phyloP scores from a whole-genome alignment of 1,140 invertebrate species.

The Caerostris extrusa region DNA sequence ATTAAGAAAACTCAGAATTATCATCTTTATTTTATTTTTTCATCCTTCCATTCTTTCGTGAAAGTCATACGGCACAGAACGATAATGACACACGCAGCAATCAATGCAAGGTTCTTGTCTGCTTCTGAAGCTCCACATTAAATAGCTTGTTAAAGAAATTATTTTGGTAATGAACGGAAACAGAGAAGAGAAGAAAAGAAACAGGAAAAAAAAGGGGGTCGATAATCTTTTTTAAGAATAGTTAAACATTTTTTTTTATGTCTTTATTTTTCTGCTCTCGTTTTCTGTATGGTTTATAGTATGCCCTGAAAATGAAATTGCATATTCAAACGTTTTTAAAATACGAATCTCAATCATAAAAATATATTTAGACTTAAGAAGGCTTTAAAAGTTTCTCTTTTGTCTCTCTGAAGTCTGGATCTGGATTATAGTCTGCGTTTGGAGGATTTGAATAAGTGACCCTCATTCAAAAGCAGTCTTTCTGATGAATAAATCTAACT shows the following conservation, averaged over 20 bases:
- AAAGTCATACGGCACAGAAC: background rate
- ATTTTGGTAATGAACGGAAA: slow-evolving; percentile 27
- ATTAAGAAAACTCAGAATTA: background rate
- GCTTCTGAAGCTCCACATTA: background rate
- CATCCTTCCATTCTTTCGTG: too few species aligned
- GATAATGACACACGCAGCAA: background rate
- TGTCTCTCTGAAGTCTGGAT: too few species aligned
- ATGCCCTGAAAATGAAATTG: too few species aligned
- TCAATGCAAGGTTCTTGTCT: slow-evolving; percentile 3
- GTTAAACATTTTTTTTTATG: background rate
- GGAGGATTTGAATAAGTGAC: too few species aligned
- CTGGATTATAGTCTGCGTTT: too few species aligned
- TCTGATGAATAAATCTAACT: too few species aligned
- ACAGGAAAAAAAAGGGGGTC: background rate
- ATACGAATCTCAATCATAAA: too few species aligned
- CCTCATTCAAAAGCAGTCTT: too few species aligned
- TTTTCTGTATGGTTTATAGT: background rate
- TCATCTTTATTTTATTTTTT: too few species aligned
- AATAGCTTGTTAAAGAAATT: slow-evolving; percentile 46
- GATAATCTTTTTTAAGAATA: slow-evolving; percentile 36
- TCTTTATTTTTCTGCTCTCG: background rate
- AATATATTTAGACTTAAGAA: too few species aligned
- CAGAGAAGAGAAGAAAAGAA: background rate
- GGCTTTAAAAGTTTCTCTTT: too few species aligned
- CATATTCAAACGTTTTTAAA: too few species aligned